Percentiles rank a stretch among this genome's conserved stretches.
These are phyloP conservation scores for Lepidonotus clava DNA, from an alignment of 2,888 invertebrate genomes.

Conservation along the genomic window DNA sequence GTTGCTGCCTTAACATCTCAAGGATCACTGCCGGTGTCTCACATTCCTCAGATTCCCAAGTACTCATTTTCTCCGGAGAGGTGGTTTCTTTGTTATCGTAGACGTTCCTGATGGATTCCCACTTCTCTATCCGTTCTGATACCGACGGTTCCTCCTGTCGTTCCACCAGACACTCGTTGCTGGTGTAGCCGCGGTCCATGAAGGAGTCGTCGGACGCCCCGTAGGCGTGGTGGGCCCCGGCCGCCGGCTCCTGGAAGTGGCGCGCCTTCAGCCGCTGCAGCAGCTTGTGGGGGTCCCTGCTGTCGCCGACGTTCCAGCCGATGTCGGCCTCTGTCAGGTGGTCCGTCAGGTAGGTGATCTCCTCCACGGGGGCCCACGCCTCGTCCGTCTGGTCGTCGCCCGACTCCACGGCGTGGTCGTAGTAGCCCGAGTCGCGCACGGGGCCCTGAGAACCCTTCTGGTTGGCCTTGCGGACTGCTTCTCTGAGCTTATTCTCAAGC, in stretches of 20 bases:
- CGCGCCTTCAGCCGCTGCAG: neutral
- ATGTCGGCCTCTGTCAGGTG: neutral
- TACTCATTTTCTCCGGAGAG: neutral
- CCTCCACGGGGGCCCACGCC: neutral
- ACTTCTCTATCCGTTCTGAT: neutral
- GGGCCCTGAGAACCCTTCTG: neutral
- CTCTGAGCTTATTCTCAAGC: conserved; percentile 42
- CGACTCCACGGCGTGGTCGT: conserved; percentile 50
- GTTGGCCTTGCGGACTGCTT: conserved; percentile 40
- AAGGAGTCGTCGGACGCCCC: neutral
- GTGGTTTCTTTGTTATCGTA: neutral
- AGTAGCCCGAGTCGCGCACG: conserved; percentile 60
- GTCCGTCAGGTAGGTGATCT: neutral
- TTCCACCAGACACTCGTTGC: conserved; percentile 55
- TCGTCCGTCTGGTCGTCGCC: neutral
- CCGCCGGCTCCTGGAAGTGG: neutral
- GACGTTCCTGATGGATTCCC: conserved; percentile 44
- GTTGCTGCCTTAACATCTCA: conserved; percentile 55
- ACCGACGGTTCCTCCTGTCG: conserved; percentile 20
- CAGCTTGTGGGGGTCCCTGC: conserved; percentile 6
- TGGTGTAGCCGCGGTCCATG: conserved; percentile 55
- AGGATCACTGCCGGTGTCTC: conserved; percentile 57
- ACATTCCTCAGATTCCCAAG: conserved; percentile 52
- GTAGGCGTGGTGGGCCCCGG: neutral
- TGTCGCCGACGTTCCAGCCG: neutral